Percentiles rank a stretch among this genome's conserved stretches.
These are phyloP conservation scores for Argyra leucocephala DNA, from an alignment of 2,888 invertebrate species.

Conservation along the genomic window DNA sequence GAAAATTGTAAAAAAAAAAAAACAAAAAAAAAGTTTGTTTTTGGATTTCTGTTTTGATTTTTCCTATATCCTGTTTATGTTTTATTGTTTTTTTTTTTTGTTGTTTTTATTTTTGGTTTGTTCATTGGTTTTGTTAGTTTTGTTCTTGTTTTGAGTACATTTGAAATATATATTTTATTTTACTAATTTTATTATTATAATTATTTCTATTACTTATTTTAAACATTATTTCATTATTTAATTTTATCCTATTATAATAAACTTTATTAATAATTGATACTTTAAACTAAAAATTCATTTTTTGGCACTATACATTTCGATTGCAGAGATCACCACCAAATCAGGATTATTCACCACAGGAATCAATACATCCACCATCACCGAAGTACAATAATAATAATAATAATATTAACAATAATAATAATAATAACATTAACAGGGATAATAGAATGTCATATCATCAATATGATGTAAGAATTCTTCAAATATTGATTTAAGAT, in stretches of 20 bases:
- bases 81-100: constrained; percentile 14
- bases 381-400: constrained; percentile 38
- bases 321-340: constrained; percentile 30
- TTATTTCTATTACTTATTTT: background rate
- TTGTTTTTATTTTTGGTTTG: constrained; percentile 16
- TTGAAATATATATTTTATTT: too few species aligned
- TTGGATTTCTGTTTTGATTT: constrained; percentile 10
- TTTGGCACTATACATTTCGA: too few species aligned
- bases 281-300: too few species aligned
- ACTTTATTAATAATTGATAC: constrained; percentile 16
- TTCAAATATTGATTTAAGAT: background rate
- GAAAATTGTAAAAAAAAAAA: constrained; percentile 8
- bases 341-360: constrained; percentile 32
- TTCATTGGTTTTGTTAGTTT: background rate
- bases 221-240: background rate
- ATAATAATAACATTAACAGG: constrained; percentile 34
- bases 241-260: background rate
- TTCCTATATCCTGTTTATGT: constrained; percentile 13
- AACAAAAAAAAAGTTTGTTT: background rate
- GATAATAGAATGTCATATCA: constrained; percentile 41
- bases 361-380: constrained; percentile 38
- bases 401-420: constrained; percentile 29
- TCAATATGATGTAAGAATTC: constrained; percentile 42
- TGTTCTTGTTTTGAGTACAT: background rate
- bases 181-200: background rate